These are phyloP conservation scores for Cosmia trapezina DNA, from an alignment of 2,888 invertebrate species.

Conservation along the genomic window DNA sequence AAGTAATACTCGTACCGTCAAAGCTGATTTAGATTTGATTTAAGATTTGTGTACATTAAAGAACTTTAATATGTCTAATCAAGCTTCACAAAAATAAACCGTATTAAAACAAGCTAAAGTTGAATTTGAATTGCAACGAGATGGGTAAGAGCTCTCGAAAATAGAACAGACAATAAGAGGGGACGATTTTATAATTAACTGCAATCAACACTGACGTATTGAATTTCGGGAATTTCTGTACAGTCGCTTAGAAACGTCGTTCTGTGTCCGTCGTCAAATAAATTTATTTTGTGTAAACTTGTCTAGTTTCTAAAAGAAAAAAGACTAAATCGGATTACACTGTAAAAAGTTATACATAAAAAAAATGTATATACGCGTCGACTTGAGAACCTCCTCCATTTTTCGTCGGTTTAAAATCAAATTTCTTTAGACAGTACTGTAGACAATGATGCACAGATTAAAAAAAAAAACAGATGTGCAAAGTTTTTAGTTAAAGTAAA, in stretches of 20 bases:
- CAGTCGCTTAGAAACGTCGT: constrained; percentile 70
- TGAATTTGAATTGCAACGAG: constrained; percentile 29
- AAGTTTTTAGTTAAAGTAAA: not conserved
- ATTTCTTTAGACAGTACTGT: too few relatives aligned
- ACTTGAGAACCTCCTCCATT: not conserved
- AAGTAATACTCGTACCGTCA: constrained; percentile 81
- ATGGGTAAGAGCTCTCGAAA: constrained; percentile 70
- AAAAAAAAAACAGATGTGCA: not conserved
- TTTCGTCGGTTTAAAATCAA: not conserved
- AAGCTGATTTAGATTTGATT: constrained; percentile 88
- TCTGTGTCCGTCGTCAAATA: constrained; percentile 31
- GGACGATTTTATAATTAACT: constrained; percentile 90
- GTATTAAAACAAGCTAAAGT: constrained; percentile 48
- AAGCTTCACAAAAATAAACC: constrained; percentile 61
- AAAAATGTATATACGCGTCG: not conserved
- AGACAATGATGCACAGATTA: not conserved
- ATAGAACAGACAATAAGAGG: constrained; percentile 87
- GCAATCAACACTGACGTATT: constrained; percentile 90
- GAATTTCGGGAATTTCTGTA: constrained; percentile 86
- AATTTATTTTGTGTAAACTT: constrained; percentile 22
- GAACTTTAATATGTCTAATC: constrained; percentile 70
- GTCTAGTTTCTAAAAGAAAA: not conserved
- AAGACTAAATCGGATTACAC: not conserved
- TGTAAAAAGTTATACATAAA: not conserved
- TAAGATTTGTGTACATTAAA: constrained; percentile 83